Conservation (phyloP, 2,888 invertebrate species). For the Eupithecia exiguata region DNA sequence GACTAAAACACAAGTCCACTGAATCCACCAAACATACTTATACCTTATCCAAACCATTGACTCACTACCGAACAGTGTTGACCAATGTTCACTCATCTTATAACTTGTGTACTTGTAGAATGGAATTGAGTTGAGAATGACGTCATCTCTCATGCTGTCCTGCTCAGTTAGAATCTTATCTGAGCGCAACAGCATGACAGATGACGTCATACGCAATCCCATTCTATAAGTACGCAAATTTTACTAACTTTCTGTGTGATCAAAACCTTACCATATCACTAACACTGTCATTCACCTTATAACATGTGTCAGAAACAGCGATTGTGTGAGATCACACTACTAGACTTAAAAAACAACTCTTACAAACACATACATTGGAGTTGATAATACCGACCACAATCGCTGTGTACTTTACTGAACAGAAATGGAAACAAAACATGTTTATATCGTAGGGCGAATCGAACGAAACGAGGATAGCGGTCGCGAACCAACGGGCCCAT, state of each 20-base stretch:
- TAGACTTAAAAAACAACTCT: constrained; percentile 25
- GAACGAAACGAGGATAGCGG: constrained; percentile 97
- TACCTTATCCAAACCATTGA: constrained; percentile 44
- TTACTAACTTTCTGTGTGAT: constrained; percentile 59
- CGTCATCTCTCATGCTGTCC: background rate
- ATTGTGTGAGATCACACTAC: constrained; percentile 47
- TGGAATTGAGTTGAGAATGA: background rate
- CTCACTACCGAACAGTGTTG: constrained; percentile 43
- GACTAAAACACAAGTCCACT: constrained; percentile 48
- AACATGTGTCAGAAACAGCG: constrained; percentile 63
- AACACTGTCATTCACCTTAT: constrained; percentile 68
- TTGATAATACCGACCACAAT: constrained; percentile 49
- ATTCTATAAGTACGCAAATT: background rate
- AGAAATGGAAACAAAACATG: constrained; percentile 64
- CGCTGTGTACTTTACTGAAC: constrained; percentile 60
- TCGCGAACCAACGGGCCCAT: constrained; percentile 98
- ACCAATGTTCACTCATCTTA: constrained; percentile 59
- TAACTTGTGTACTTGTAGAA: background rate
- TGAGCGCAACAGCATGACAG: background rate
- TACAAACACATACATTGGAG: constrained; percentile 26
- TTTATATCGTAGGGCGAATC: constrained; percentile 88
- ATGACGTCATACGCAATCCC: background rate
- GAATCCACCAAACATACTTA: constrained; percentile 47
- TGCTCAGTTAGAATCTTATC: background rate
- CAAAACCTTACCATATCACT: constrained; percentile 63